Evolutionary conservation across 2,797 vertebrate species (phyloP).

Genomic region (Neopelma chrysocephalum): DNA sequence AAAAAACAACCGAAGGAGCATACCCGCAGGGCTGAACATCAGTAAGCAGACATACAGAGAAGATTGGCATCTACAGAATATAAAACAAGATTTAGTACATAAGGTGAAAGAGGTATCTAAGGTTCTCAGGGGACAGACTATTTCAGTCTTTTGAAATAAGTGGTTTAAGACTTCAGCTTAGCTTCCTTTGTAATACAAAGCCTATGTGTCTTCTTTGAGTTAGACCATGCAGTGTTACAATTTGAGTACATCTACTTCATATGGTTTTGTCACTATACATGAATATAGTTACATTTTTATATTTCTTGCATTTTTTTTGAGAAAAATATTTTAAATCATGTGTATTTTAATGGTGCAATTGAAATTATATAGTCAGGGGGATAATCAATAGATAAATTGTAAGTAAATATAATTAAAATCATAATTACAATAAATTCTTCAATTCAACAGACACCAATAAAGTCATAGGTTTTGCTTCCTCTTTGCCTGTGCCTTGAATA

Average conservation of each 20-base stretch:
- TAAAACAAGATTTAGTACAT: slow-evolving; percentile 48
- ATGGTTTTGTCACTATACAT: not conserved
- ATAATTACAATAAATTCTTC: not conserved
- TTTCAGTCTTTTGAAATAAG: slow-evolving; percentile 42
- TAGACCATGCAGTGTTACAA: not conserved
- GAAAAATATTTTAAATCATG: not conserved
- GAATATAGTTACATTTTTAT: not conserved
- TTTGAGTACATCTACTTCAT: not conserved
- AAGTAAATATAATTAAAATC: not conserved
- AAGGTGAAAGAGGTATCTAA: slow-evolving; percentile 35
- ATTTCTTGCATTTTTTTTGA: not conserved
- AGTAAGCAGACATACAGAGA: not conserved
- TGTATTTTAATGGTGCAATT: not conserved
- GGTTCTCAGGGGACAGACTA: slow-evolving; percentile 33
- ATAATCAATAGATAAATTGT: not conserved
- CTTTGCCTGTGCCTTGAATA: not conserved
- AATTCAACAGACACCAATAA: not conserved
- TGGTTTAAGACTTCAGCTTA: slow-evolving; percentile 33
- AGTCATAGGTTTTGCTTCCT: not conserved
- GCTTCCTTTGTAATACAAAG: slow-evolving; percentile 9
- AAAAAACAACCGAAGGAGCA: not conserved
- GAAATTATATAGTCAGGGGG: not conserved
- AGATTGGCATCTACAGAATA: slow-evolving; percentile 45
- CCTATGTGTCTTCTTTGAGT: not conserved
- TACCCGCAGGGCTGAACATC: slow-evolving; percentile 30